These are phyloP conservation scores for Eunapius fragilis DNA, from an alignment of 37 sponge, comb jelly and placozoan genomes.

Conservation along the genomic window DNA sequence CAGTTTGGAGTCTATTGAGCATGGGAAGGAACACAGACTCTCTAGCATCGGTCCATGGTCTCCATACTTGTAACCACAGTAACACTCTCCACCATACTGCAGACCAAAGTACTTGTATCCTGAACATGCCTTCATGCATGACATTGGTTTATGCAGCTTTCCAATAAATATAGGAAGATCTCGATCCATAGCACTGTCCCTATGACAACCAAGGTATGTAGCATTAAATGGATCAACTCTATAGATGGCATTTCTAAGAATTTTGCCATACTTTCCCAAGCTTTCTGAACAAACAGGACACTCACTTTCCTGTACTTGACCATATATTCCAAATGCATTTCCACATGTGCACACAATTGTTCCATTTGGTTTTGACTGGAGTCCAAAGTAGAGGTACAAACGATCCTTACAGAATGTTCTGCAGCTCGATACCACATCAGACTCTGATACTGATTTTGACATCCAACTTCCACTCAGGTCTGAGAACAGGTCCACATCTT, in stretches of 20 bases:
- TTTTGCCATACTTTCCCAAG: not conserved
- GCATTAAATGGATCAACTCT: conserved; percentile 1
- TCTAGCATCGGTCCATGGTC: conserved; percentile 12
- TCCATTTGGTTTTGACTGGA: not conserved
- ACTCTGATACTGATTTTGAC: not conserved
- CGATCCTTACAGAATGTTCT: not conserved
- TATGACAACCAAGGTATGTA: conserved; percentile 37
- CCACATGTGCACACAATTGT: not conserved
- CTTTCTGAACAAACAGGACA: not conserved
- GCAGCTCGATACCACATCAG: not conserved
- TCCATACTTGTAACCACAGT: conserved; percentile 41
- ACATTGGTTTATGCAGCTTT: not conserved
- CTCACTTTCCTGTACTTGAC: not conserved
- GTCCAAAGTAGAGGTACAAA: not conserved
- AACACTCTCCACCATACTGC: conserved; percentile 33
- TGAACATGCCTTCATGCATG: not conserved
- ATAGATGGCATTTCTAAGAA: not conserved
- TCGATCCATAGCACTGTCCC: conserved; percentile 1
- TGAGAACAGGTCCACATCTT: not conserved
- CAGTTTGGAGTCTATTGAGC: not conserved
- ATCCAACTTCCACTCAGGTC: not conserved
- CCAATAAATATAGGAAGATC: not conserved
- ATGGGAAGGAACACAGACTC: conserved; percentile 15
- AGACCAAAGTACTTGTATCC: conserved; percentile 30
- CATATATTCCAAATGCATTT: not conserved